Conservation (phyloP, 2,797 vertebrate species). For the Neopelma chrysocephalum region DNA sequence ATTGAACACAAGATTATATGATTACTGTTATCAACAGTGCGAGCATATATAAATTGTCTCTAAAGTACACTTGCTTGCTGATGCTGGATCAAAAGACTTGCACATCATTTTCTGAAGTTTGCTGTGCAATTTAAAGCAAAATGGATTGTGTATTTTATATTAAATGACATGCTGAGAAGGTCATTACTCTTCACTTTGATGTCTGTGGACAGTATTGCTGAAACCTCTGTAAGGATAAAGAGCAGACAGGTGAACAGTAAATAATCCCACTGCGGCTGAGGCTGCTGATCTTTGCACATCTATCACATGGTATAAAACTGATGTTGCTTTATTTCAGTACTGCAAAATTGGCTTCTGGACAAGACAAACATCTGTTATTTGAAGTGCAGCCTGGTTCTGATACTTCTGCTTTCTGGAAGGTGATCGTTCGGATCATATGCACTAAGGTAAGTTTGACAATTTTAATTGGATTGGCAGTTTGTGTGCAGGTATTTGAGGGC, state of each 20-base stretch:
- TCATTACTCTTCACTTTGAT: not conserved
- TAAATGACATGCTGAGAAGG: not conserved
- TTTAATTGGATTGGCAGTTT: not conserved
- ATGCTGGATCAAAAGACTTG: not conserved
- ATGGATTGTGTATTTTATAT: not conserved
- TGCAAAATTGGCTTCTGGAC: conserved; percentile 87
- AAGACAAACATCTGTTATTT: conserved; percentile 96
- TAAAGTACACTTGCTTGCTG: not conserved
- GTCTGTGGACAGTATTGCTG: not conserved
- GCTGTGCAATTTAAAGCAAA: not conserved
- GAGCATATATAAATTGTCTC: not conserved
- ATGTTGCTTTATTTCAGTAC: conserved; percentile 81
- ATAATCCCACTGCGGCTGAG: not conserved
- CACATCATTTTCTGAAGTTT: not conserved
- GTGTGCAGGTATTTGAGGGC: not conserved
- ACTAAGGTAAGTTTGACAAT: conserved; percentile 87
- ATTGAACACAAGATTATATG: not conserved
- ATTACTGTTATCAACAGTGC: not conserved
- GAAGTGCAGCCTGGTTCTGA: conserved; percentile 95
- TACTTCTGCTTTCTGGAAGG: conserved; percentile 94
- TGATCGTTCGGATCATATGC: conserved; percentile 91
- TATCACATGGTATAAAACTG: not conserved
- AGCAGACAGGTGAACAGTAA: not conserved
- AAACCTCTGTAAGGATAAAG: not conserved
- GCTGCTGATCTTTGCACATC: not conserved